Base-by-base conservation (phyloP, 1,140 invertebrate species). In the Agraylea sexmaculata region DNA sequence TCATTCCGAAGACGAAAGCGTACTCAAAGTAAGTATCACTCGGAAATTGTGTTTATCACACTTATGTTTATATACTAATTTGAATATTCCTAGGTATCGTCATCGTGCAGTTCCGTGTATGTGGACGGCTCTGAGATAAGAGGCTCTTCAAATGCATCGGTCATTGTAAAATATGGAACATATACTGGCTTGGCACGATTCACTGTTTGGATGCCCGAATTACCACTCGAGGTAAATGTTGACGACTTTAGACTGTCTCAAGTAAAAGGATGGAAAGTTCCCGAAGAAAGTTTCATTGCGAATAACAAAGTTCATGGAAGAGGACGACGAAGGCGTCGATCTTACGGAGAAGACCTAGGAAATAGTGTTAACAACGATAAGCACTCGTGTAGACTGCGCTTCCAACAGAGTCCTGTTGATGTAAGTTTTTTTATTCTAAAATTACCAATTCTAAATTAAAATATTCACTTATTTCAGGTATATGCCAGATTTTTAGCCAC, bases 201-300 rank as follows among this genome's bases (percentile, higher is more conserved):
- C 57, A 87, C 83, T 6, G 90, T 97, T 0, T 98, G 93, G 93
- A 92, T 94, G 77, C 92, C 93, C 0, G 89, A 94, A 58, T 81
- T 93, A 51, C 87, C 89, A 0, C 64, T 97, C 27, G 88, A 92
- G 53, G 78, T 97, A 12, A 78, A 83, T 42, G 78, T 96, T 1
- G 77, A 80, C 2, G 92, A 98, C 62, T 76, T 79, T 31, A 76
- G 87, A 43, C 72, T 98, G 7, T 93, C 87, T 30, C 88, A 93
- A 61, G 43, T 42, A 3, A 46, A 47, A 63, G 75, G 75, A 20
- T 84, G 81, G 81, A 83, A 83, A 59, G 81, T 91, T 21, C 80
- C 85, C n/a, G 80, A 85, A 52, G 80, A 80, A 39, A 69, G 75
- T 50, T 56, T 62, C n/a, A 44, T 27, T 42, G 45, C 37, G 43